These are phyloP conservation scores for Chrysochloris asiatica DNA, from an alignment of 2,113 vertebrate genomes.

Conservation along the genomic window DNA sequence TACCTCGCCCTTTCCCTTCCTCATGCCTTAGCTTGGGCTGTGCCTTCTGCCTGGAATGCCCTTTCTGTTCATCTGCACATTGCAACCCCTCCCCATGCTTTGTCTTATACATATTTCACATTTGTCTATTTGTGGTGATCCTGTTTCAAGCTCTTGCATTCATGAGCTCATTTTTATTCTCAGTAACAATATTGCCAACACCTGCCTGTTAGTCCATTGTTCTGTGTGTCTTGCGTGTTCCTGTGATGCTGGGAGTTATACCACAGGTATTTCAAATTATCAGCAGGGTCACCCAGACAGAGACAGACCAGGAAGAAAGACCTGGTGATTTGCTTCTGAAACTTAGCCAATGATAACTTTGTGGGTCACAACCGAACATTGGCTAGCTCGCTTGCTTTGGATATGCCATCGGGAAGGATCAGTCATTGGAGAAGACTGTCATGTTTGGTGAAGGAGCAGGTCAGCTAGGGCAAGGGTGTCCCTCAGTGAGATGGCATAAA, in stretches of 20 bases:
- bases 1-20: not conserved
- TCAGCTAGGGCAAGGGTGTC: not conserved
- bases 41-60: rapidly evolving
- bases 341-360: not conserved
- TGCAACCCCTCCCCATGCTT: not conserved
- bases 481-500: not conserved
- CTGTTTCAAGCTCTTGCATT: not conserved
- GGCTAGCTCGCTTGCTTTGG: too few species aligned
- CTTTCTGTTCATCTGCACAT: not conserved
- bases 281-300: not conserved
- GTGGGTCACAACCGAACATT: too few species aligned
- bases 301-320: not conserved
- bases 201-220: not conserved
- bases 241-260: not conserved
- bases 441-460: too few species aligned
- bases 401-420: too few species aligned
- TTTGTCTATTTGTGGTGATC: not conserved
- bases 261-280: not conserved
- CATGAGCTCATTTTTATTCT: not conserved
- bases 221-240: not conserved
- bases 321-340: not conserved
- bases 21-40: not conserved
- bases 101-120: too few species aligned
- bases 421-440: too few species aligned
- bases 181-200: not conserved